Evolutionary conservation across 92 coral and sea anemone species (phyloP).

Genomic region (Epizoanthus ramosus): DNA sequence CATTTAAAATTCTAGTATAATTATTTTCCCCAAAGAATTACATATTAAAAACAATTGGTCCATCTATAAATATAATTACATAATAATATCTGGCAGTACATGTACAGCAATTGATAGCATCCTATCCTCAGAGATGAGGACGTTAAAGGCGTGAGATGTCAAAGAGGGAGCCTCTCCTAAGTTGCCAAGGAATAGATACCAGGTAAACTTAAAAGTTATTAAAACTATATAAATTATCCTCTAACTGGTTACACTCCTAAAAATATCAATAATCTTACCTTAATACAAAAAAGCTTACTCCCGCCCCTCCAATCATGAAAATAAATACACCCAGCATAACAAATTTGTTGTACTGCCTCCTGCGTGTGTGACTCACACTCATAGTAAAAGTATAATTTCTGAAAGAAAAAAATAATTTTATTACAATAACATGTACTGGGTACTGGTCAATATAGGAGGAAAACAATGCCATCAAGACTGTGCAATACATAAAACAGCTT

Average conservation of each 20-base stretch:
- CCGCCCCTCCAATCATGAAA: slow-evolving; percentile 84
- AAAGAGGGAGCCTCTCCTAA: too few relatives aligned
- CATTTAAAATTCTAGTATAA: too few relatives aligned
- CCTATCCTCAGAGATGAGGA: too few relatives aligned
- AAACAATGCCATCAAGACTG: background rate
- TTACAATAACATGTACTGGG: background rate
- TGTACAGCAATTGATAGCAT: too few relatives aligned
- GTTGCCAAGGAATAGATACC: too few relatives aligned
- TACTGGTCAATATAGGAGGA: background rate
- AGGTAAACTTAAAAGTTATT: background rate
- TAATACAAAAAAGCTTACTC: slow-evolving; percentile 63
- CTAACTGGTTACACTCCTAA: background rate
- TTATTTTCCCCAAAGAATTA: too few relatives aligned
- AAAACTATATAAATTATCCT: background rate
- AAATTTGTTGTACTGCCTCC: slow-evolving; percentile 60
- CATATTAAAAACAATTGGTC: too few relatives aligned
- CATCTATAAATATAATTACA: too few relatives aligned
- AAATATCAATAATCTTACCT: slow-evolving; percentile 54
- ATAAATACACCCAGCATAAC: slow-evolving; percentile 73
- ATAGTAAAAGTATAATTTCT: slow-evolving; percentile 36
- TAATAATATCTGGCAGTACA: too few relatives aligned
- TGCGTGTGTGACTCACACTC: slow-evolving; percentile 42
- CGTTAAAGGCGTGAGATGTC: too few relatives aligned
- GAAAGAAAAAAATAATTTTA: background rate
- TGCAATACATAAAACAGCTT: background rate